phyloP scores from a whole-genome alignment of 2,797 vertebrate genomes.

The Protosalanx chinensis region DNA sequence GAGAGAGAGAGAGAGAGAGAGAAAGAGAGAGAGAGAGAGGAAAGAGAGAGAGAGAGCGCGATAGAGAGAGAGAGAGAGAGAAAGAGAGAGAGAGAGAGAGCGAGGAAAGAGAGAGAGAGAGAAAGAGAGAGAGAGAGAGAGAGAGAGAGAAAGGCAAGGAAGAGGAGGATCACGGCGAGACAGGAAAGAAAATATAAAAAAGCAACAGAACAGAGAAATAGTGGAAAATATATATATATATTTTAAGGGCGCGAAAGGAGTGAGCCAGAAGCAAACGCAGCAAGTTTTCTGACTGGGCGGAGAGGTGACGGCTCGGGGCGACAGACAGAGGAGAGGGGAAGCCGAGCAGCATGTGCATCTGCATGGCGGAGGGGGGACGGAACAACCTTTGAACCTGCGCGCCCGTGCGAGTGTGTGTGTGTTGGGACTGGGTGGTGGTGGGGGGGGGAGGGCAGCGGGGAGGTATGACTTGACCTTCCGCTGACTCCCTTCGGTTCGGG shows the following conservation, averaged over 20 bases:
- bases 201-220: neutral
- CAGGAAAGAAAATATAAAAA: neutral
- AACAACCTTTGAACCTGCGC: neutral
- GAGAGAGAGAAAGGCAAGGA: neutral
- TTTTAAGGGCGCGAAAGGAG: slow-evolving; percentile 8
- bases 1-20: slow-evolving; percentile 2
- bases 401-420: no score
- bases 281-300: slow-evolving; percentile 36
- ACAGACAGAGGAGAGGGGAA: slow-evolving; percentile 23
- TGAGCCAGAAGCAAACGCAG: slow-evolving; percentile 16
- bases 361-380: neutral
- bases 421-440: no score
- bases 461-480: no score
- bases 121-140: slow-evolving; percentile 1
- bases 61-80: no score
- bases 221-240: neutral
- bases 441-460: no score
- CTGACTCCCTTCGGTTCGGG: no score
- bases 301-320: slow-evolving; percentile 27
- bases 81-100: slow-evolving; percentile 2
- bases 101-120: neutral
- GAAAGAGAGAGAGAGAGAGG: slow-evolving; percentile 1
- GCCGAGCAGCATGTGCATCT: neutral
- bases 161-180: neutral
- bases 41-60: no score